Evolutionary conservation across 2,113 vertebrate species (phyloP).

Genomic region (Apeltes quadracus): DNA sequence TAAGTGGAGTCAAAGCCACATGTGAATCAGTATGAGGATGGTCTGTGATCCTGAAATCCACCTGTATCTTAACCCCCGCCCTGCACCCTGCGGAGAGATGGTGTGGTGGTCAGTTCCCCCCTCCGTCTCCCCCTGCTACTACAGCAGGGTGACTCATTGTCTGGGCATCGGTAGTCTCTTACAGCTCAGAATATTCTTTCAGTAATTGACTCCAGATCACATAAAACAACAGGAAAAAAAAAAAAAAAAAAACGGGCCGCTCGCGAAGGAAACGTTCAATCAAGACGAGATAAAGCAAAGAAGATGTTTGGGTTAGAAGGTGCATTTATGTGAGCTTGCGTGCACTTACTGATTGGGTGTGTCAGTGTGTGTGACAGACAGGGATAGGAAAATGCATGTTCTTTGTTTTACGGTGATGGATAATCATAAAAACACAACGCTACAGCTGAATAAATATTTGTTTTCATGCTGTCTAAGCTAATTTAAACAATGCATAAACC

Average conservation of each 20-base stretch:
- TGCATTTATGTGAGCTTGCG: conserved; percentile 32
- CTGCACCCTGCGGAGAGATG: conserved; percentile 43
- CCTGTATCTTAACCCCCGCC: conserved; percentile 63
- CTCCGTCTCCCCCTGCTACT: conserved; percentile 31
- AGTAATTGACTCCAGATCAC: conserved; percentile 78
- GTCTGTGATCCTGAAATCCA: conserved; percentile 60
- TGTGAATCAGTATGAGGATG: conserved; percentile 52
- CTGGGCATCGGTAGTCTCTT: conserved; percentile 72
- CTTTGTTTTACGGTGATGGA: background rate
- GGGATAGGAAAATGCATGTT: conserved; percentile 24
- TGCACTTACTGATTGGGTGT: conserved; percentile 22
- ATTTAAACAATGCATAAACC: conserved; percentile 54
- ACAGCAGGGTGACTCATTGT: conserved; percentile 78
- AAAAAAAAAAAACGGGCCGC: conserved; percentile 38
- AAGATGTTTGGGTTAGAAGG: conserved; percentile 52
- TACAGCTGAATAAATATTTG: background rate
- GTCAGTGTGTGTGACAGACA: background rate
- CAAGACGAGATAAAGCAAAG: conserved; percentile 55
- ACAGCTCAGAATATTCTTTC: conserved; percentile 49
- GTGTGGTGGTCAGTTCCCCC: conserved; percentile 24
- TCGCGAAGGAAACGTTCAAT: conserved; percentile 69
- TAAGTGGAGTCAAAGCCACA: conserved; percentile 75
- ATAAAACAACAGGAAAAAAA: conserved; percentile 69
- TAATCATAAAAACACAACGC: conserved; percentile 8
- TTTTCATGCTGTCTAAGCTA: conserved; percentile 3